Conservation (phyloP, 1,140 invertebrate genomes). For the Armadillidium nasatum region DNA sequence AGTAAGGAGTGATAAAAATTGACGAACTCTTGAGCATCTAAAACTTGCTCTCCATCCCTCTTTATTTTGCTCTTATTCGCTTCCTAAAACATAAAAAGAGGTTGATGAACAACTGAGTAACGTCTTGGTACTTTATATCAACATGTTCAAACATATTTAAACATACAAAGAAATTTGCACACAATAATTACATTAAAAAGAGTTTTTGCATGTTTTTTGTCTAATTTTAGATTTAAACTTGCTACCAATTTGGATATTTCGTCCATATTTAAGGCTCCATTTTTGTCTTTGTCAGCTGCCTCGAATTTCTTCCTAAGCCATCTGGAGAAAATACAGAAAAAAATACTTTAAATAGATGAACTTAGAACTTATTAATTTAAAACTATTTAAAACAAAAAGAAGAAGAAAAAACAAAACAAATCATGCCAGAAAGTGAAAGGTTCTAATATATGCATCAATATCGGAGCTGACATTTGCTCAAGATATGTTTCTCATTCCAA, state of each 20-base stretch:
- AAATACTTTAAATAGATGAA: neutral
- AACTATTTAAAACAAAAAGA: constrained; percentile 4
- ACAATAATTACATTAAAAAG: constrained; percentile 49
- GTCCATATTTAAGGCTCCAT: constrained; percentile 51
- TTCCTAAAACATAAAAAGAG: constrained; percentile 47
- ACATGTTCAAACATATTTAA: neutral
- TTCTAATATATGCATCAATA: neutral
- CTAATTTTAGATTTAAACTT: constrained; percentile 52
- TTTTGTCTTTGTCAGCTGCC: constrained; percentile 53
- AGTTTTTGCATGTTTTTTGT: constrained; percentile 48
- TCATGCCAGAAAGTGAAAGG: neutral
- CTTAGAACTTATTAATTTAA: neutral
- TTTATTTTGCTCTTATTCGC: constrained; percentile 53
- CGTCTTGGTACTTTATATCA: neutral
- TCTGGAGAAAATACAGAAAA: constrained; percentile 41
- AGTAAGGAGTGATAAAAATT: constrained; percentile 55
- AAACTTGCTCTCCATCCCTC: constrained; percentile 51
- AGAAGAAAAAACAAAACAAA: neutral
- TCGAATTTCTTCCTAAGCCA: constrained; percentile 54
- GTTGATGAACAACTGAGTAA: neutral
- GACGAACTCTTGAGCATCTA: constrained; percentile 58
- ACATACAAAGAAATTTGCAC: neutral
- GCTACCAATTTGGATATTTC: constrained; percentile 52
- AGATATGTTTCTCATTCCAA: too few species aligned
- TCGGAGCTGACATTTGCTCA: constrained; percentile 9